Evolutionary conservation across 2,888 invertebrate genomes (phyloP), one percentile per base, ranked within the genome.

Genomic region (Schrankia costaestrigalis): DNA sequence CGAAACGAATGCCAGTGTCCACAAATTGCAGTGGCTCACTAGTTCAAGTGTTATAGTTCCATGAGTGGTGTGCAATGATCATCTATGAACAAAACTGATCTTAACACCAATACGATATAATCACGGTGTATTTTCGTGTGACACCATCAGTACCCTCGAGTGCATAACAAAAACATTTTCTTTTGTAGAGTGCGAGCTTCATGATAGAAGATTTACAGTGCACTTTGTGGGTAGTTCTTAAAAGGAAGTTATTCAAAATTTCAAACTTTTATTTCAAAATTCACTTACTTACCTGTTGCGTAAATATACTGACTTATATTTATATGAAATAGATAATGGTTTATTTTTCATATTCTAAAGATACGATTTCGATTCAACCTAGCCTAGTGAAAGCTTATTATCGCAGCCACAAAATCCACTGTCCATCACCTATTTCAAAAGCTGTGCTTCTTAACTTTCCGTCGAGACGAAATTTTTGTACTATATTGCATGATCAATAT

Each of bases 61-160:
- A 49, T 56, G 58, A 57, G 14, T 12, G 46, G 54, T n/a, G n/a
- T 60, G 59, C 41, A 36, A 34, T 51, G 54, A 51, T 50, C 33
- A 40, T 40, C 42, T 48, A 50, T 57, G 52, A 51, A 52, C 53
- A 42, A 60, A 42, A 54, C 47, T 60, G 46, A 44, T 56, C 45
- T 52, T 46, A 56, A 56, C 51, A 47, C 46, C 55, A 53, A 41
- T 46, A n/a, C n/a, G n/a, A n/a, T n/a, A n/a, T n/a, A 35, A 32
- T 57, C 56, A 63, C 58, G 69, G 65, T 67, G 63, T 72, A 61
- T 35, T 46, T 46, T 64, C 50, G 55, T 53, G 66, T 64, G 56
- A 53, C 56, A 64, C 64, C 62, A 53, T 25, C 28, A 44, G 13
- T 24, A 39, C 52, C 59, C 52, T 42, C 41, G 30, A 43, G 56